These are phyloP conservation scores for Nephila pilipes DNA, from an alignment of 1,140 invertebrate genomes.

Conservation along the genomic window DNA sequence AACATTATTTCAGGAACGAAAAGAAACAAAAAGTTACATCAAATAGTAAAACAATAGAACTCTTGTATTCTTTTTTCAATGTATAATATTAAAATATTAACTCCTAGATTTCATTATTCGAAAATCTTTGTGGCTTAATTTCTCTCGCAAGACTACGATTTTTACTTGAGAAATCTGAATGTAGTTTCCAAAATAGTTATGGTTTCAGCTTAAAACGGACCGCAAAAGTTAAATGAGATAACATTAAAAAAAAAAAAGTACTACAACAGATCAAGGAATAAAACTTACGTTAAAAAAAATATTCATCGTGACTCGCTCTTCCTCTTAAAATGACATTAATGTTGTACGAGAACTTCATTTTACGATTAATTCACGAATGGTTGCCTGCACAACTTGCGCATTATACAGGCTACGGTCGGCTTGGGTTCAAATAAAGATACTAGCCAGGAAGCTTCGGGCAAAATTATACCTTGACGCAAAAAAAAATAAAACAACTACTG, in stretches of 20 bases:
- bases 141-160: neutral
- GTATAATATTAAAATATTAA: neutral
- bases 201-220: neutral
- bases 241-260: constrained; percentile 1
- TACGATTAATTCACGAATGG: constrained; percentile 49
- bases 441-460: neutral
- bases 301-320: constrained; percentile 57
- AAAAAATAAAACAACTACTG: neutral
- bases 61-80: neutral
- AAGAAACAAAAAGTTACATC: neutral
- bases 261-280: neutral
- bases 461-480: neutral
- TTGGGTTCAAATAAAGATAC: neutral
- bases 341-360: constrained; percentile 13
- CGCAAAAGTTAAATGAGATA: constrained; percentile 10
- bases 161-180: neutral
- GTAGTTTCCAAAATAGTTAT: neutral
- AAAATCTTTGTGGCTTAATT: too few relatives aligned
- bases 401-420: neutral
- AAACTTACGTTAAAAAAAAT: constrained; percentile 59
- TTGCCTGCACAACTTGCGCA: neutral
- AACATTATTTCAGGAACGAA: neutral
- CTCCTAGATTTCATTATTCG: neutral
- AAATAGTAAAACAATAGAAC: neutral
- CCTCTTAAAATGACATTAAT: constrained; percentile 61